These are phyloP conservation scores for Drosophila miranda DNA, from an alignment of 1,140 invertebrate species.

Conservation along the genomic window DNA sequence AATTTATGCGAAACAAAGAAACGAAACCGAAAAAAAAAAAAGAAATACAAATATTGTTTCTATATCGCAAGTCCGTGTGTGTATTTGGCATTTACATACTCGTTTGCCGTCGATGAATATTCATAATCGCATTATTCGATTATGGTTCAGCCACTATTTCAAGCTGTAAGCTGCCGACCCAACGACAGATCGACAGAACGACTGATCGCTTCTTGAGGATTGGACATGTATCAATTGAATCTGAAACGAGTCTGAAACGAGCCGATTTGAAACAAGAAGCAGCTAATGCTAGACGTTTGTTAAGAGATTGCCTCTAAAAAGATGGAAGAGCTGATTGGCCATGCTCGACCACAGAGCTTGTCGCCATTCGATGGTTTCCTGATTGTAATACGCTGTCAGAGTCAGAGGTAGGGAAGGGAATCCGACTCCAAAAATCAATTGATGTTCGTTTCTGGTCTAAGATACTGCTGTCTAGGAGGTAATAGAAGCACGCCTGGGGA, in stretches of 20 bases:
- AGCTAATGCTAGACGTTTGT: not conserved
- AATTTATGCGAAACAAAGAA: conserved; percentile 22
- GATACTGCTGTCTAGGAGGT: too few relatives aligned
- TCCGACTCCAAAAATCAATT: too few relatives aligned
- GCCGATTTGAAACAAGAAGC: not conserved
- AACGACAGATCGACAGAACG: not conserved
- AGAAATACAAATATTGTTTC: conserved; percentile 4
- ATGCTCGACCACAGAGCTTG: too few relatives aligned
- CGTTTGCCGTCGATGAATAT: conserved; percentile 20
- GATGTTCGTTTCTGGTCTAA: too few relatives aligned
- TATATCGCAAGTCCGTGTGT: not conserved
- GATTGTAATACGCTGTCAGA: too few relatives aligned
- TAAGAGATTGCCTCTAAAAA: not conserved
- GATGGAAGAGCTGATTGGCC: too few relatives aligned
- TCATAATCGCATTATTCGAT: conserved; percentile 42
- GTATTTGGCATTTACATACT: conserved; percentile 43
- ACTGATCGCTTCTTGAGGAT: not conserved
- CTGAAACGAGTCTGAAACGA: conserved; percentile 3
- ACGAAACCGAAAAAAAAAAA: not conserved
- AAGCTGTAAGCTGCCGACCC: conserved; percentile 29
- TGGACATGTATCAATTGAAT: conserved; percentile 10
- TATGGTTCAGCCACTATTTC: conserved; percentile 13
- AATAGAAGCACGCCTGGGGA: too few relatives aligned
- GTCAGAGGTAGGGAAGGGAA: too few relatives aligned
- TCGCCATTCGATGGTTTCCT: too few relatives aligned